phyloP scores from a whole-genome alignment of 2,113 vertebrate genomes.

The Myiagra hebetior region DNA sequence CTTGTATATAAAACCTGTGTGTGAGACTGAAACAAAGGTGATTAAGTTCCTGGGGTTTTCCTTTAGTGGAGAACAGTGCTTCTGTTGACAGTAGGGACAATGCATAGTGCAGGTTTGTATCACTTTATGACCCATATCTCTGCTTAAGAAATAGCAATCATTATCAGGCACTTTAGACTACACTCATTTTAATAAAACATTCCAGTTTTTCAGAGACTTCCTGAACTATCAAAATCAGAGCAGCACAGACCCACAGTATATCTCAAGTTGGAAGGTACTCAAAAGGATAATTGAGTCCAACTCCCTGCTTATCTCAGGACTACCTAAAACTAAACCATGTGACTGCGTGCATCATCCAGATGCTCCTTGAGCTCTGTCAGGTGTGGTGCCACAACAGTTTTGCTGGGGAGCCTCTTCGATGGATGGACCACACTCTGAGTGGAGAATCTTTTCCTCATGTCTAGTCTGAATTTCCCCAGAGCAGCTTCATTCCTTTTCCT shows the following conservation, averaged over 20 bases:
- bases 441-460: not conserved
- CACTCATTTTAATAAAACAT: not conserved
- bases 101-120: not conserved
- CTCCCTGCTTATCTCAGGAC: not conserved
- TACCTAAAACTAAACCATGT: not conserved
- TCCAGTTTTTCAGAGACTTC: not conserved
- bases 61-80: not conserved
- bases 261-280: not conserved
- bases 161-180: not conserved
- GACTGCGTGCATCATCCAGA: not conserved
- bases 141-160: not conserved
- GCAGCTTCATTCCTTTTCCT: not conserved
- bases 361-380: not conserved
- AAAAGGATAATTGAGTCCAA: not conserved
- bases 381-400: not conserved
- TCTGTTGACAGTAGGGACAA: not conserved
- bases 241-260: not conserved
- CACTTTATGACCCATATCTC: not conserved
- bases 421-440: accelerated
- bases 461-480: not conserved
- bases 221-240: not conserved
- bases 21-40: not conserved
- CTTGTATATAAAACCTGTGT: not conserved
- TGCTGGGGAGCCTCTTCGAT: not conserved
- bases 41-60: not conserved